Base-by-base conservation (phyloP, 2,797 vertebrate genomes). In the Xenentodon cancila region DNA sequence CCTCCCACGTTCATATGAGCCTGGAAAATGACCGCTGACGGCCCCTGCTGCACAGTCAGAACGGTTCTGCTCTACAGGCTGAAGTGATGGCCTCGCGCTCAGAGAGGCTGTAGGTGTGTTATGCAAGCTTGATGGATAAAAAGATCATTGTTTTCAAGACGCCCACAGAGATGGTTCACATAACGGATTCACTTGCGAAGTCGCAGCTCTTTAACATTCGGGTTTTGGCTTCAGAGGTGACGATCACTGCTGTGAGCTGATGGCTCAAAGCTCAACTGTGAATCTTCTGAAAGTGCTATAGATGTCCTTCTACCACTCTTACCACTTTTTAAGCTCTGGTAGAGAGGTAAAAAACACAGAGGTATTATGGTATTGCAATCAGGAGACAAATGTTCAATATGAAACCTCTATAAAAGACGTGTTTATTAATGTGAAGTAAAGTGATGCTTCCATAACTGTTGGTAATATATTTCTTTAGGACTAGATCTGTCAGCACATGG, bases 91-190 rank as follows among this genome's bases (percentile, higher is more conserved):
- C 71, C 74, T 43, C 1, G 16, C 30, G 64, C 74, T 59, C 61
- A 9, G 56, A 73, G 75, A 77, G 78, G 68, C 53, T 18, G 82
- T 87, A 88, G 87, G 88, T 88, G 84, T 81, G 79, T 91, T 90
- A 86, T 44, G 80, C 72, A 88, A 90, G 68, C 13, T 49, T 64
- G 66, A 65, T 61, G 77, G 77, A 88, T 82, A 74, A 90, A 88
- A 71, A 77, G 86, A 70, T 82, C 81, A 76, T 87, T 88, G 87
- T 89, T 85, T 84, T 61, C 69, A 1, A 46, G 68, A 75, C 82
- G 68, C 89, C 88, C 74, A 90, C 88, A 5, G 74, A 65, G 58
- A 53, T 30, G 64, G 70, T 70, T 84, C 72, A 76, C 75, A 70
- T 64, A 88, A 88, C 68, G 69, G 71, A 79, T 71, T 58, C 67